Conservation (phyloP, 2,888 invertebrate genomes). For the Liodrosophila aerea region DNA sequence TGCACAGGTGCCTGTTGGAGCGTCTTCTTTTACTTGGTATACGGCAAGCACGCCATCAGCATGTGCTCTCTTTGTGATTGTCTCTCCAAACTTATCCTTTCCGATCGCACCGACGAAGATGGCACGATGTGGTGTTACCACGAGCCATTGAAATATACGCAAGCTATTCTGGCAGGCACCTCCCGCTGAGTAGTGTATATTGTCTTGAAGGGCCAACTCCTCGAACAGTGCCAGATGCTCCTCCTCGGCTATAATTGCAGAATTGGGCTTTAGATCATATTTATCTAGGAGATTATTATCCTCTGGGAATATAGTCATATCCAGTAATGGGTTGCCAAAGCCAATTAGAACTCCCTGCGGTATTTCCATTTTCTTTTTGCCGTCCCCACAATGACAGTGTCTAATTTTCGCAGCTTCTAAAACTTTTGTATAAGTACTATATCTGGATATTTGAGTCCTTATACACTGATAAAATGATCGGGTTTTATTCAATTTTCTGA, state of each 20-base stretch:
- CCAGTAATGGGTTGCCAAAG: conserved; percentile 66
- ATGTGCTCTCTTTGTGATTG: conserved; percentile 50
- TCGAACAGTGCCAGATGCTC: conserved; percentile 56
- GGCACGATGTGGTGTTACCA: conserved; percentile 36
- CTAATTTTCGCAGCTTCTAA: background rate
- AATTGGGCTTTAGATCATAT: conserved; percentile 44
- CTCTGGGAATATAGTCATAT: conserved; percentile 49
- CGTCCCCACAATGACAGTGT: background rate
- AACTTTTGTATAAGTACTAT: no score
- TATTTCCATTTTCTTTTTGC: conserved; percentile 37
- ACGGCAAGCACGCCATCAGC: conserved; percentile 44
- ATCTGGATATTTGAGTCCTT: no score
- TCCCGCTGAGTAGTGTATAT: conserved; percentile 53
- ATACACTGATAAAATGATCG: no score
- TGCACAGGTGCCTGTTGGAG: conserved; percentile 59
- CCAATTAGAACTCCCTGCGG: conserved; percentile 50
- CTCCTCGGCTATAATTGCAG: conserved; percentile 60
- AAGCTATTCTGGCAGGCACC: conserved; percentile 64
- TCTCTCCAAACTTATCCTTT: conserved; percentile 55
- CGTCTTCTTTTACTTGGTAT: conserved; percentile 46
- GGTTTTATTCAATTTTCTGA: no score
- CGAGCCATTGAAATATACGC: conserved; percentile 63
- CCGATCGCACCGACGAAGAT: conserved; percentile 55
- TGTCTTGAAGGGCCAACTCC: conserved; percentile 51
- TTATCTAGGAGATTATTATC: conserved; percentile 56